Percentiles rank a stretch among this genome's conserved stretches.
Conservation (phyloP, 2,888 invertebrate genomes). For the Drosophila lutescens region DNA sequence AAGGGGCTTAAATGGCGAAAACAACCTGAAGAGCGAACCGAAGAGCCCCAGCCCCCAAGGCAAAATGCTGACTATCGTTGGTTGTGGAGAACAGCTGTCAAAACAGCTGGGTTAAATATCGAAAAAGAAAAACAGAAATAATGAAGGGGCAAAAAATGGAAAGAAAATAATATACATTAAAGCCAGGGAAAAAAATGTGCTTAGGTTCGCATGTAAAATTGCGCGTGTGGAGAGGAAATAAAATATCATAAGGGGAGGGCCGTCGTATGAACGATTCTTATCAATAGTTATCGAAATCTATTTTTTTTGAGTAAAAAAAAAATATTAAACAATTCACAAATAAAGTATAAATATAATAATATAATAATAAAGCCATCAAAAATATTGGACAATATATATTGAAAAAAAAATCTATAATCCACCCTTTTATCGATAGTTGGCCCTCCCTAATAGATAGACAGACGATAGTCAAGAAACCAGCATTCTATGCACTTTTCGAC, state of each 20-base stretch:
- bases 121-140: conserved; percentile 9
- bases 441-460: background rate
- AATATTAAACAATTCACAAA: too few relatives aligned
- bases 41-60: background rate
- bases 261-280: background rate
- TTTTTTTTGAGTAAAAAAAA: too few relatives aligned
- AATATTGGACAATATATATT: too few relatives aligned
- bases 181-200: background rate
- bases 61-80: conserved; percentile 45
- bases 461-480: background rate
- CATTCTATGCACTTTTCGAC: background rate
- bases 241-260: background rate
- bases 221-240: background rate
- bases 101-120: conserved; percentile 54
- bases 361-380: too few relatives aligned
- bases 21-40: conserved; percentile 1
- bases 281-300: background rate
- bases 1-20: conserved; percentile 5
- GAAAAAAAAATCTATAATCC: too few relatives aligned
- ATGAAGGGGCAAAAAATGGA: background rate
- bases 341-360: too few relatives aligned
- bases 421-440: background rate
- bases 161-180: too few relatives aligned
- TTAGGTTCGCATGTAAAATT: background rate
- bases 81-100: conserved; percentile 57